Base-by-base conservation (phyloP, 2,797 vertebrate species). In the Novumbra hubbsi region DNA sequence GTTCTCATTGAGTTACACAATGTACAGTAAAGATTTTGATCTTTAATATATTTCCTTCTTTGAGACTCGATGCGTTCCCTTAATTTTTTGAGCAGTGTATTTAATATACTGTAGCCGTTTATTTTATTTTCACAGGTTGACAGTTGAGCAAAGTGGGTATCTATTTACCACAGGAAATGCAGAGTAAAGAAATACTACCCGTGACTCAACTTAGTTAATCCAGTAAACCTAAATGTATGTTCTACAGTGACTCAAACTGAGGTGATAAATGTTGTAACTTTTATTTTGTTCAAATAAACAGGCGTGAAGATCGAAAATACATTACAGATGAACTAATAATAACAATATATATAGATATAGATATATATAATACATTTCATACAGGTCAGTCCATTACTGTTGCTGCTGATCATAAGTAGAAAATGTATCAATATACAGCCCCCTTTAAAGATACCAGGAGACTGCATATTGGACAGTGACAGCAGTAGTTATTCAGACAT, bases 211-310 rank as follows among this genome's bases (percentile, higher is more conserved):
- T 21, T n/a, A 15, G 12, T 28, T 2, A 65, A 65, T n/a, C 24
- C n/a, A 52, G 30, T n/a, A n/a, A 8, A 17, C 17, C 28, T 19
- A 11, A 70, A 69, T 49, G 45, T 2, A 32, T 63, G 60, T 27
- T 1, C 16, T 12, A n/a, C 28, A 70, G 28, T n/a, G 28, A 19
- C 14, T 67, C 63, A 32, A 71, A 21, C n/a, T n/a, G 30, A 5
- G 16, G 4, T 12, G 14, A 45, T 49, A 4, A 41, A 41, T 80
- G 67, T 74, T 85, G 70, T 52, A 67, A 74, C 60, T 15, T 77
- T 73, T 71, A 72, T 63, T 71, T 60, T 45, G 73, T 68, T 84
- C 76, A 78, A 69, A 81, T 72, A 83, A 81, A 81, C 60, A 74
- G 81, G 68, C 70, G 70, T 73, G 73, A 34, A 74, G 50, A 76